phyloP scores from a whole-genome alignment of 2,888 invertebrate genomes.

The Xanthostigma xanthostigma region DNA sequence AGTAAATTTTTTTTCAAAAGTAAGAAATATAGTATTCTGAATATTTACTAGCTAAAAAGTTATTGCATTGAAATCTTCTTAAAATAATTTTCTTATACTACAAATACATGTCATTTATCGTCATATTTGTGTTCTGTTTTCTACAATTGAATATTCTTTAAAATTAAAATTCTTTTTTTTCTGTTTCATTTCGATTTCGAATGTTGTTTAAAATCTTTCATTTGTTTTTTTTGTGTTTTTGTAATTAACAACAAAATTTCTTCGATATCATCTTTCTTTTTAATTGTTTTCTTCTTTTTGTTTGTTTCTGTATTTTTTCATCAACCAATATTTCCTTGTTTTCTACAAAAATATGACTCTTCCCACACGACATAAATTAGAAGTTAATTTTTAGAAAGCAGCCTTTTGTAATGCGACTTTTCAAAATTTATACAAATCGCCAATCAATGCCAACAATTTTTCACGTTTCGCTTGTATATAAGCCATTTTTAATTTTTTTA shows the following conservation, averaged over 20 bases:
- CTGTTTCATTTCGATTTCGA: slow-evolving; percentile 2
- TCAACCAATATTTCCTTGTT: slow-evolving; percentile 2
- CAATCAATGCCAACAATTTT: slow-evolving; percentile 6
- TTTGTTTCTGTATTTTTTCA: slow-evolving; percentile 1
- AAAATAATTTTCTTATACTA: too few relatives aligned
- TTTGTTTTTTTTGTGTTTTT: background rate
- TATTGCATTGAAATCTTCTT: too few relatives aligned
- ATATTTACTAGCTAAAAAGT: too few relatives aligned
- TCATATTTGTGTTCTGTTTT: background rate
- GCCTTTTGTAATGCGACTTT: background rate
- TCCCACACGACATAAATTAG: too few relatives aligned
- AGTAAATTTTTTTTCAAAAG: too few relatives aligned
- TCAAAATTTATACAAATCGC: slow-evolving; percentile 2
- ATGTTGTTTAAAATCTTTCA: background rate
- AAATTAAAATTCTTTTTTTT: slow-evolving; percentile 1
- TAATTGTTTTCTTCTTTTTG: background rate
- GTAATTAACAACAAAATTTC: background rate
- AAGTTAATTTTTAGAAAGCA: background rate
- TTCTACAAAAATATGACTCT: background rate
- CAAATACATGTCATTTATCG: too few relatives aligned
- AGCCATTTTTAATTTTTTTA: background rate
- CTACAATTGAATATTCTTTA: background rate
- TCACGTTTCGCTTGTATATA: background rate
- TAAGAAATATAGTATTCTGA: too few relatives aligned
- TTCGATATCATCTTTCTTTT: too few relatives aligned